phyloP scores from a whole-genome alignment of 2,797 vertebrate species.

The Nyctalus aviator region DNA sequence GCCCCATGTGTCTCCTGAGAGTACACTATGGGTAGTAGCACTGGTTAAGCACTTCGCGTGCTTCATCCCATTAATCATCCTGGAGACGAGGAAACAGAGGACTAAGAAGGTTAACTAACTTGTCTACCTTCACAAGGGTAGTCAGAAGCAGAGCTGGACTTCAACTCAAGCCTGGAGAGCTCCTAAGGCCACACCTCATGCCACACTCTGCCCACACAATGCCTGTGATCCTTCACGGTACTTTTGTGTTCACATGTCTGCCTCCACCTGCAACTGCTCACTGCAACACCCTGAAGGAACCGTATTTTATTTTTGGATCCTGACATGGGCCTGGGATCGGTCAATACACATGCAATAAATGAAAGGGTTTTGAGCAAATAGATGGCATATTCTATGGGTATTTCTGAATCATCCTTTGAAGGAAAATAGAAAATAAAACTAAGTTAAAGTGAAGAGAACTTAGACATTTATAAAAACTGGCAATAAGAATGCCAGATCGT shows the following conservation, averaged over 20 bases:
- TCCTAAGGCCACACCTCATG: not conserved
- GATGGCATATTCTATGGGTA: not conserved
- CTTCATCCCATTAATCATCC: not conserved
- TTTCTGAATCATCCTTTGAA: slow-evolving; percentile 52
- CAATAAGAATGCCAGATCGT: not conserved
- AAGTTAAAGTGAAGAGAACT: slow-evolving; percentile 29
- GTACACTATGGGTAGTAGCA: accelerated
- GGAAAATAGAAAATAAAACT: slow-evolving; percentile 51
- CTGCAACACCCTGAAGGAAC: not conserved
- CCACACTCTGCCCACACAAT: accelerated
- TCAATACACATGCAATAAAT: not conserved
- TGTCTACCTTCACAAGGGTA: not conserved
- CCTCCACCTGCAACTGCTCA: accelerated
- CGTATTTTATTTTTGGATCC: not conserved
- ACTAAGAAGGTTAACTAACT: not conserved
- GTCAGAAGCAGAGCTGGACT: not conserved
- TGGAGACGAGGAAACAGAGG: not conserved
- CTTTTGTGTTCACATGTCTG: not conserved
- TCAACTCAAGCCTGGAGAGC: not conserved
- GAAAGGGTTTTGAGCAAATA: slow-evolving; percentile 21
- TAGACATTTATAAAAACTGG: slow-evolving; percentile 41
- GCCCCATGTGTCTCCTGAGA: not conserved
- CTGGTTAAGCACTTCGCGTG: not conserved
- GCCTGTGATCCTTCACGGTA: accelerated
- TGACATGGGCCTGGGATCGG: not conserved